phyloP scores from a whole-genome alignment of 2,888 invertebrate species.

The Chironomus tentans region DNA sequence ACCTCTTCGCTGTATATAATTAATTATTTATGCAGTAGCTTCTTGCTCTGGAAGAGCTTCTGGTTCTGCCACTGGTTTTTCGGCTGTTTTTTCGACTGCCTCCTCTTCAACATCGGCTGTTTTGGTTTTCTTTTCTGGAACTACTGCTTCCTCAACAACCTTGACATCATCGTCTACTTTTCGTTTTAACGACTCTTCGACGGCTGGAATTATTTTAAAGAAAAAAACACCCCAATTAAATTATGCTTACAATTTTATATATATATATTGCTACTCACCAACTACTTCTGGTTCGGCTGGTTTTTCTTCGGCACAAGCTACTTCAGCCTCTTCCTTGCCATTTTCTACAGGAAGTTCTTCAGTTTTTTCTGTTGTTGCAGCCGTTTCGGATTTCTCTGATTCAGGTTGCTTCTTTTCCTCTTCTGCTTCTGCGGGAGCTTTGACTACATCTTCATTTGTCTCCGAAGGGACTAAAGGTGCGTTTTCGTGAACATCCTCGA shows the following conservation, averaged over 20 bases:
- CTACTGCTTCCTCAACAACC: background rate
- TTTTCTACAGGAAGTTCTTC: too few relatives aligned
- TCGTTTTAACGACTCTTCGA: constrained; percentile 8
- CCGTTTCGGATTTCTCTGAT: background rate
- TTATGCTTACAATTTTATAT: too few relatives aligned
- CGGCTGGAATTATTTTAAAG: background rate
- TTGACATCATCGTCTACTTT: background rate
- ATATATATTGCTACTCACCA: background rate
- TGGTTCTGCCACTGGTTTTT: background rate
- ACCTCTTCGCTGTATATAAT: background rate
- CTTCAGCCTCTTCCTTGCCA: too few relatives aligned
- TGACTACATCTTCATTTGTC: background rate
- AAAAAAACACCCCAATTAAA: too few relatives aligned
- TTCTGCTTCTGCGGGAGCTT: background rate
- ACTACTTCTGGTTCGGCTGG: background rate
- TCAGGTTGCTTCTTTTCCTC: background rate
- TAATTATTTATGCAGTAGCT: background rate
- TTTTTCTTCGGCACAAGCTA: background rate
- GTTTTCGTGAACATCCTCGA: background rate
- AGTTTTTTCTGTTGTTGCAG: background rate
- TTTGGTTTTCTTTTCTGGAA: constrained; percentile 11
- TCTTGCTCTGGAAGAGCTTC: background rate
- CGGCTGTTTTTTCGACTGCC: background rate
- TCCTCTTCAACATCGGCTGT: background rate
- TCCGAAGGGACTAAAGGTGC: background rate